Evolutionary conservation across 92 coral and sea anemone species (phyloP).

Genomic region (Meandrina meandrites): DNA sequence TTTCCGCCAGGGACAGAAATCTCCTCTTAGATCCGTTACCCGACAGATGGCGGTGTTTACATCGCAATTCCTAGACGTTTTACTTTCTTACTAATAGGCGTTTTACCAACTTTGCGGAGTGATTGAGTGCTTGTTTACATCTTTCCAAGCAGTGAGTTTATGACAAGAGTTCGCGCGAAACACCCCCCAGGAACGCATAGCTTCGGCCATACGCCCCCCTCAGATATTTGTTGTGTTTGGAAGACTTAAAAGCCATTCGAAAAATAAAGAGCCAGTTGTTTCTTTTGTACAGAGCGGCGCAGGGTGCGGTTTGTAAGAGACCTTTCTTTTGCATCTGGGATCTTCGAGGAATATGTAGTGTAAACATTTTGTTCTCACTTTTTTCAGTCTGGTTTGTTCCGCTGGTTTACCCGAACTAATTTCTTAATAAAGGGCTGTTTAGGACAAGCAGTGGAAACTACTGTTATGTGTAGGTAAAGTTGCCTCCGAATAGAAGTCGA

Average conservation of each 20-base stretch:
- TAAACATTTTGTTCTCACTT: neutral
- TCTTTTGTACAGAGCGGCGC: too few species aligned
- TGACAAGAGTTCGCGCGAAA: neutral
- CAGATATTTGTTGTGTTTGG: neutral
- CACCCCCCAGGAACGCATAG: neutral
- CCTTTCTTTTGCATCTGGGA: too few species aligned
- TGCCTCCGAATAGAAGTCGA: neutral
- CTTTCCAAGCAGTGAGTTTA: neutral
- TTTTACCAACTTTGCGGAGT: neutral
- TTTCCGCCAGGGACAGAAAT: constrained; percentile 8
- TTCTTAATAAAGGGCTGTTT: neutral
- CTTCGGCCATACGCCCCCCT: neutral
- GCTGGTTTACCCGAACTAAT: neutral
- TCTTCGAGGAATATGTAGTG: neutral
- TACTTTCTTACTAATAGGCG: too few species aligned
- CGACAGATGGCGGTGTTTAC: neutral
- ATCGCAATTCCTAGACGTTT: neutral
- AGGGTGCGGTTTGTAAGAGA: too few species aligned
- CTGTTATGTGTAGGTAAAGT: neutral
- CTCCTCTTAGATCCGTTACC: neutral
- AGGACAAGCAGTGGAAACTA: neutral
- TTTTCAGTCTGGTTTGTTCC: neutral
- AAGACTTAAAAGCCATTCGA: neutral
- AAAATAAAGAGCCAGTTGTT: too few species aligned
- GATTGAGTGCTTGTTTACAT: neutral